Percentiles rank a stretch among this genome's conserved stretches.
phyloP scores from a whole-genome alignment of 2,888 invertebrate genomes.

The Quadroppia sp. region DNA sequence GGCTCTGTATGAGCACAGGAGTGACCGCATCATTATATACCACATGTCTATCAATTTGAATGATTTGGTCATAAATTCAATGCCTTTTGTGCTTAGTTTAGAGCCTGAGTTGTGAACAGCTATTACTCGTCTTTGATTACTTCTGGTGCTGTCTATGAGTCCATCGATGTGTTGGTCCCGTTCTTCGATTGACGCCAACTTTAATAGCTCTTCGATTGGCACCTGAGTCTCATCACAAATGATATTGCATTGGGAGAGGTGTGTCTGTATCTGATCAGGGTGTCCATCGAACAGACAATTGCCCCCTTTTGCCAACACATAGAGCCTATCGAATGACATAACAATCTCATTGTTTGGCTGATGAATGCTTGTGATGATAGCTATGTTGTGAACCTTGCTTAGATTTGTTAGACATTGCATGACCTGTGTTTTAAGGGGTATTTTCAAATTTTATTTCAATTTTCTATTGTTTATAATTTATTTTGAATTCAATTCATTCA shows the following conservation, averaged over 20 bases:
- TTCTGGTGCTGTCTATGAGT: not conserved
- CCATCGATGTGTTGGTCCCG: not conserved
- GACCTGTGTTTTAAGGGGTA: not conserved
- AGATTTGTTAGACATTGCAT: not conserved
- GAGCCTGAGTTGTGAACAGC: not conserved
- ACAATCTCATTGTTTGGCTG: conserved; percentile 23
- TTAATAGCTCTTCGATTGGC: not conserved
- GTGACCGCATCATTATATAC: not conserved
- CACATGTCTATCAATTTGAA: not conserved
- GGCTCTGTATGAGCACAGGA: not conserved
- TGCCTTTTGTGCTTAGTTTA: not conserved
- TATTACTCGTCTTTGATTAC: not conserved
- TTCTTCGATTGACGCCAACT: not conserved
- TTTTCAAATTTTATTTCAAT: too few species aligned
- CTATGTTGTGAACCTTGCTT: not conserved
- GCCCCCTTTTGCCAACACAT: not conserved
- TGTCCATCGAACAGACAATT: not conserved
- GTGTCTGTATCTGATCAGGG: not conserved
- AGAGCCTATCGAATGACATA: not conserved
- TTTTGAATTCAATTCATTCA: too few species aligned
- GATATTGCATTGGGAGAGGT: not conserved
- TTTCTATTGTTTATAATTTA: too few species aligned
- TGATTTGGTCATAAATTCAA: not conserved
- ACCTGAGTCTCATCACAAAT: not conserved
- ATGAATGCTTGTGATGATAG: conserved; percentile 15